These are phyloP conservation scores for Amniataba percoides DNA, from an alignment of 2,797 vertebrate species.

Conservation along the genomic window DNA sequence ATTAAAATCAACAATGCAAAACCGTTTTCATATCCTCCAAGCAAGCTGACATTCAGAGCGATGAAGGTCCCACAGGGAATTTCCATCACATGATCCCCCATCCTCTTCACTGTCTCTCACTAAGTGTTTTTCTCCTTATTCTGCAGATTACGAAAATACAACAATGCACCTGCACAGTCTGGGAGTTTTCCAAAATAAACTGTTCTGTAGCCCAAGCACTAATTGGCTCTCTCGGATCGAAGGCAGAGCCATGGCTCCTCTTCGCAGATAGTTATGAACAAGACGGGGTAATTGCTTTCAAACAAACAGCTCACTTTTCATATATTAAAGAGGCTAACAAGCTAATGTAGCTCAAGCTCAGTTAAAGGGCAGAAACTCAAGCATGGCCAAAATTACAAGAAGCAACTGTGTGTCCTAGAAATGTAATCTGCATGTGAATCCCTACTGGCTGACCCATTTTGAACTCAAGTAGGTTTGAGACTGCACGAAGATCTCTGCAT, in stretches of 20 bases:
- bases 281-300: slow-evolving; percentile 67
- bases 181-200: slow-evolving; percentile 59
- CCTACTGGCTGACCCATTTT: slow-evolving; percentile 41
- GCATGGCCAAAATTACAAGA: slow-evolving; percentile 47
- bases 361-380: slow-evolving; percentile 47
- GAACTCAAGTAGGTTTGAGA: slow-evolving; percentile 24
- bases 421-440: slow-evolving; percentile 60
- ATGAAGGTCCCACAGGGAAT: slow-evolving; percentile 52
- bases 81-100: slow-evolving; percentile 37
- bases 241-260: slow-evolving; percentile 39
- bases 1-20: slow-evolving; percentile 67
- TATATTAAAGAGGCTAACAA: slow-evolving; percentile 59
- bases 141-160: slow-evolving; percentile 20
- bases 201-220: slow-evolving; percentile 46
- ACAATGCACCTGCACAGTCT: slow-evolving; percentile 51
- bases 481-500: slow-evolving; percentile 16
- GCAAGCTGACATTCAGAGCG: slow-evolving; percentile 43
- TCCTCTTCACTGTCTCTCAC: slow-evolving; percentile 27
- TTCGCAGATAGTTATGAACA: slow-evolving; percentile 51
- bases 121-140: slow-evolving; percentile 35
- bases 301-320: slow-evolving; percentile 63
- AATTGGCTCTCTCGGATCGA: slow-evolving; percentile 62
- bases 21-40: slow-evolving; percentile 51
- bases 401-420: slow-evolving; percentile 54
- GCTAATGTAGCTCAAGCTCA: slow-evolving; percentile 40